These are phyloP conservation scores for Lasioglossum villosulum DNA, from an alignment of 2,888 invertebrate genomes.

Conservation along the genomic window DNA sequence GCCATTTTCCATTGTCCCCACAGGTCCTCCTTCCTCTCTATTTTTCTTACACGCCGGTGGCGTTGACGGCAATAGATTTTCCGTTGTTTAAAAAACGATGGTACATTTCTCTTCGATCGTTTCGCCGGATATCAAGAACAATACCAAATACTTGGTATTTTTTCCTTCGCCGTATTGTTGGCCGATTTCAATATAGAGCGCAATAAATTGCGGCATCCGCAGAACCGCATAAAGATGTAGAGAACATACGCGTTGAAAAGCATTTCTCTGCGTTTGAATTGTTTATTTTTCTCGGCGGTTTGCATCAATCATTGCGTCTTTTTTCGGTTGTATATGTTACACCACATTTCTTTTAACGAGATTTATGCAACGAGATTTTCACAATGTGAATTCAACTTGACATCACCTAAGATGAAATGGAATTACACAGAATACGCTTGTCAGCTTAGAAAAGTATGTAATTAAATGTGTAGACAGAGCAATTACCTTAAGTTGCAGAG, in stretches of 20 bases:
- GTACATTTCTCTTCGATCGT: constrained; percentile 19
- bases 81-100: constrained; percentile 45
- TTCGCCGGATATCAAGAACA: constrained; percentile 47
- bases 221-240: background rate
- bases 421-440: background rate
- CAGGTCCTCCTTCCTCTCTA: background rate
- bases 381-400: no score
- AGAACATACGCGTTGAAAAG: background rate
- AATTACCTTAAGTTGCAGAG: background rate
- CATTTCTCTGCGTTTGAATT: background rate
- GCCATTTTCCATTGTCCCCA: constrained; percentile 51
- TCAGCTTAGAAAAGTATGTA: background rate
- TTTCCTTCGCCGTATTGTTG: constrained; percentile 19
- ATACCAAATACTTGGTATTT: constrained; percentile 21
- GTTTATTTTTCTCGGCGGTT: background rate
- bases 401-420: no score
- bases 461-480: background rate
- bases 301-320: background rate
- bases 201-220: constrained; percentile 37
- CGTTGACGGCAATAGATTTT: constrained; percentile 45
- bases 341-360: background rate
- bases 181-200: constrained; percentile 17
- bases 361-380: no score
- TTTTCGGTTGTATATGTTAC: background rate
- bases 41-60: constrained; percentile 14